These are phyloP conservation scores for Pygmarrhopalites habei DNA, from an alignment of 1,140 invertebrate species.

Conservation along the genomic window DNA sequence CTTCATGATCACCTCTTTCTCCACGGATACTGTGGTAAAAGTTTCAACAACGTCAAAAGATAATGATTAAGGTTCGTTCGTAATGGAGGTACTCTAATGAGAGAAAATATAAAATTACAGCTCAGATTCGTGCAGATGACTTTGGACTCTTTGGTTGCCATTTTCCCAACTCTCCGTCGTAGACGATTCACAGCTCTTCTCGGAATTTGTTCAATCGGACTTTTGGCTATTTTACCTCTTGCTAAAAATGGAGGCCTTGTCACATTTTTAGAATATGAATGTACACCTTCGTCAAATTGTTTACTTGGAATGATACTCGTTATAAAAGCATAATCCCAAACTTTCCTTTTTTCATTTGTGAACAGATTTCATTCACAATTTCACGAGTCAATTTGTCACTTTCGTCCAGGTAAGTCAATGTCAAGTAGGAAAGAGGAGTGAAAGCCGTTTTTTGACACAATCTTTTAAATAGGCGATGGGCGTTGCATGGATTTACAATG, in stretches of 20 bases:
- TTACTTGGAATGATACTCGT: too few species aligned
- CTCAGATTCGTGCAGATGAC: slow-evolving; percentile 19
- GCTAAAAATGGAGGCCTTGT: slow-evolving; percentile 26
- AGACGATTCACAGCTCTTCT: slow-evolving; percentile 1
- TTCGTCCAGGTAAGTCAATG: slow-evolving; percentile 18
- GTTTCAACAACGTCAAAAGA: too few species aligned
- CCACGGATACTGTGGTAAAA: slow-evolving; percentile 23
- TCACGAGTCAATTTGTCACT: slow-evolving; percentile 9
- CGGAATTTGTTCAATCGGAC: slow-evolving; percentile 17
- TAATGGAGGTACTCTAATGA: background rate
- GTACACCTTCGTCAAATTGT: background rate
- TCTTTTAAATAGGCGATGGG: slow-evolving; percentile 8
- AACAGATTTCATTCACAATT: slow-evolving; percentile 12
- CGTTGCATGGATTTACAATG: slow-evolving; percentile 17
- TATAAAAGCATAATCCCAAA: too few species aligned
- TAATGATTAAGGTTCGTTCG: background rate
- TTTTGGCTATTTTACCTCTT: slow-evolving; percentile 8
- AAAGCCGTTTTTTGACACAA: background rate
- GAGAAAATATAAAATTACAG: too few species aligned
- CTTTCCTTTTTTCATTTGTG: too few species aligned
- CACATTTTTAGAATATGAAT: slow-evolving; percentile 25
- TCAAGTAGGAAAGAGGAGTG: too few species aligned
- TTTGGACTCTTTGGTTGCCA: slow-evolving; percentile 12
- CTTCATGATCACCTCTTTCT: slow-evolving; percentile 31
- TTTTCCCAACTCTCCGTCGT: slow-evolving; percentile 15